Conservation (phyloP, 2,888 invertebrate genomes). For the Chrysotoxum bicinctum region DNA sequence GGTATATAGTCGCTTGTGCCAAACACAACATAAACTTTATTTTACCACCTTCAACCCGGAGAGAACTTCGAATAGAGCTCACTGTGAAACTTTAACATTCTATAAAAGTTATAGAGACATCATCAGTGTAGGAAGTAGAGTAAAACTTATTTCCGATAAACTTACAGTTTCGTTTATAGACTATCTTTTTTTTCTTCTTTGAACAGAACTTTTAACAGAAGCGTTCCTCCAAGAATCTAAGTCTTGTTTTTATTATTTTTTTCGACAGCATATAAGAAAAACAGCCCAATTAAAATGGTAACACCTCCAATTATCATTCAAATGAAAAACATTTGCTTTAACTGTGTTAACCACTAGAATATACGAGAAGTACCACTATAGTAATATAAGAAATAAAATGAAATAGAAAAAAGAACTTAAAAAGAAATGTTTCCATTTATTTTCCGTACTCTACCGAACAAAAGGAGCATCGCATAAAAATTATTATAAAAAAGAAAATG, state of each 20-base stretch:
- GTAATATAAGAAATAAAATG: conserved; percentile 2
- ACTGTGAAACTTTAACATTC: too few relatives aligned
- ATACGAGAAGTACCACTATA: not conserved
- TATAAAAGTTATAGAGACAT: too few relatives aligned
- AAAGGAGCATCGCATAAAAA: conserved; percentile 8
- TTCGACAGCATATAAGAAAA: not conserved
- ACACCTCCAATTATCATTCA: conserved; percentile 56
- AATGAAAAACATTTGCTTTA: conserved; percentile 50
- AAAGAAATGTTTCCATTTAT: conserved; percentile 33
- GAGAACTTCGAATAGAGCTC: too few relatives aligned
- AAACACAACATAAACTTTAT: too few relatives aligned
- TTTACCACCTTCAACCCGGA: too few relatives aligned
- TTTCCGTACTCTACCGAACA: conserved; percentile 3
- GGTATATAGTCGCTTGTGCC: too few relatives aligned
- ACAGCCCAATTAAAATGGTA: conserved; percentile 35
- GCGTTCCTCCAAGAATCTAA: not conserved
- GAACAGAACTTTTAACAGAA: too few relatives aligned
- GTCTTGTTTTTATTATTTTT: not conserved
- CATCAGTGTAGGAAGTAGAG: too few relatives aligned
- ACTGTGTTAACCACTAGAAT: conserved; percentile 26
- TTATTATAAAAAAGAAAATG: conserved; percentile 1
- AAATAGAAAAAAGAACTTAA: conserved; percentile 5
- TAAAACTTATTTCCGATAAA: conserved; percentile 24
- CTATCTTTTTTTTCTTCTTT: too few relatives aligned
- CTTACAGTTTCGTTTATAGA: not conserved